Conservation (phyloP, 1,140 invertebrate species). For the Orius insidiosus region DNA sequence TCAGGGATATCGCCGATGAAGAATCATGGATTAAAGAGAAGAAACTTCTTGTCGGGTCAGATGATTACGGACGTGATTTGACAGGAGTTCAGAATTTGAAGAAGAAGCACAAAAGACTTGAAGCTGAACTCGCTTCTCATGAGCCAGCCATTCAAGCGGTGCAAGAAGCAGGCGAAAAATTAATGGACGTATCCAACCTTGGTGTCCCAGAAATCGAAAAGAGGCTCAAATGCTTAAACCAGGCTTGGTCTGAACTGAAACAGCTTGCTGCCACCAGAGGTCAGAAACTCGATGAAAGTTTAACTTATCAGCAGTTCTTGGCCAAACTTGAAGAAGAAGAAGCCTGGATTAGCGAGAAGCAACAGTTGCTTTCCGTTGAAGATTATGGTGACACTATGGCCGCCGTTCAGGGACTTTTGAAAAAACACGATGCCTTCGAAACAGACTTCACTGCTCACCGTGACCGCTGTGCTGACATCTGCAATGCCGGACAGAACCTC, state of each 20-base stretch:
- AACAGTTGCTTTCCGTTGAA: slow-evolving; percentile 87
- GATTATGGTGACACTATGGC: slow-evolving; percentile 99
- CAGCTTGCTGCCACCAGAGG: slow-evolving; percentile 72
- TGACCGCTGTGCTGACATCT: slow-evolving; percentile 84
- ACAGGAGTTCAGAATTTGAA: slow-evolving; percentile 95
- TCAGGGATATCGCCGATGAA: slow-evolving; percentile 97
- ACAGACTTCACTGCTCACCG: slow-evolving; percentile 90
- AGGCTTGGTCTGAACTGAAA: slow-evolving; percentile 83
- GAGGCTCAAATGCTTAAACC: slow-evolving; percentile 61
- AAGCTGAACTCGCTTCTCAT: slow-evolving; percentile 88
- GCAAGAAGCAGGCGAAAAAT: slow-evolving; percentile 86
- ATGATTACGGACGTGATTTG: slow-evolving; percentile 94
- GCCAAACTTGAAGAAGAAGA: slow-evolving; percentile 98
- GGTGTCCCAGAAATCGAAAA: slow-evolving; percentile 91
- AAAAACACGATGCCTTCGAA: slow-evolving; percentile 98
- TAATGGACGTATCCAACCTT: slow-evolving; percentile 93
- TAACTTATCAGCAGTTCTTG: slow-evolving; percentile 92
- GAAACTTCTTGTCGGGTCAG: slow-evolving; percentile 90
- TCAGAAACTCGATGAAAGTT: slow-evolving; percentile 83
- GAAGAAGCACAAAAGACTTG: slow-evolving; percentile 95
- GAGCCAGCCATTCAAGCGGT: slow-evolving; percentile 95
- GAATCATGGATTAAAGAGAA: slow-evolving; percentile 99
- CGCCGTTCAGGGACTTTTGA: slow-evolving; percentile 90
- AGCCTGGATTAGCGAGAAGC: slow-evolving; percentile 97
- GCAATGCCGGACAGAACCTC: slow-evolving; percentile 61